phyloP scores from a whole-genome alignment of 2,797 vertebrate genomes.

The Alcedo quadribrachys region DNA sequence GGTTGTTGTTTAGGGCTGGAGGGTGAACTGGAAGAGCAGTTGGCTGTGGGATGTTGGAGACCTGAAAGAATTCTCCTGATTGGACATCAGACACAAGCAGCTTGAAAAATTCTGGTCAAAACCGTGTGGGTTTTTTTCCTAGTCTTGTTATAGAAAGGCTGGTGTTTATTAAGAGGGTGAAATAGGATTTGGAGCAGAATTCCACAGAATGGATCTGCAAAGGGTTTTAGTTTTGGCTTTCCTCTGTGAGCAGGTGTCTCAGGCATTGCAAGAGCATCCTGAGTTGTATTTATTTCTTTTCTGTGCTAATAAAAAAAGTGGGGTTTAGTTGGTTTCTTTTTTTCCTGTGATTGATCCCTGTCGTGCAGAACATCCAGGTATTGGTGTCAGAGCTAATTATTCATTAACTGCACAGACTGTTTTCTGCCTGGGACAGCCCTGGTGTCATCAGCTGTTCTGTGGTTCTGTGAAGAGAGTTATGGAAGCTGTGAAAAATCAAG shows the following conservation, averaged over 20 bases:
- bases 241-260: neutral
- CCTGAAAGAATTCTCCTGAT: neutral
- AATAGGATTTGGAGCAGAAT: neutral
- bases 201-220: neutral
- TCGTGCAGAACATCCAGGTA: neutral
- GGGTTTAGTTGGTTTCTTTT: neutral
- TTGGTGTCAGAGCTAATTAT: neutral
- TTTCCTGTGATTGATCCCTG: neutral
- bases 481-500: neutral
- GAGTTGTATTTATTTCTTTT: neutral
- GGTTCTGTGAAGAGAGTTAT: neutral
- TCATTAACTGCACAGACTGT: neutral
- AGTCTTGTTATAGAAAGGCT: neutral
- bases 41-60: neutral
- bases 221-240: neutral
- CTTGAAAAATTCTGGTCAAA: neutral
- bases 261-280: neutral
- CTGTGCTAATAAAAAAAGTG: neutral
- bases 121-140: fast-evolving
- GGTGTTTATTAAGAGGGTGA: neutral
- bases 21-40: fast-evolving
- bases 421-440: neutral
- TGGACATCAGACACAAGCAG: neutral
- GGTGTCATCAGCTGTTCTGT: neutral
- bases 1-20: neutral